Percentiles rank a stretch among this genome's conserved stretches.
Evolutionary conservation across 1,140 invertebrate species (phyloP).

Genomic region (Atta colombica): DNA sequence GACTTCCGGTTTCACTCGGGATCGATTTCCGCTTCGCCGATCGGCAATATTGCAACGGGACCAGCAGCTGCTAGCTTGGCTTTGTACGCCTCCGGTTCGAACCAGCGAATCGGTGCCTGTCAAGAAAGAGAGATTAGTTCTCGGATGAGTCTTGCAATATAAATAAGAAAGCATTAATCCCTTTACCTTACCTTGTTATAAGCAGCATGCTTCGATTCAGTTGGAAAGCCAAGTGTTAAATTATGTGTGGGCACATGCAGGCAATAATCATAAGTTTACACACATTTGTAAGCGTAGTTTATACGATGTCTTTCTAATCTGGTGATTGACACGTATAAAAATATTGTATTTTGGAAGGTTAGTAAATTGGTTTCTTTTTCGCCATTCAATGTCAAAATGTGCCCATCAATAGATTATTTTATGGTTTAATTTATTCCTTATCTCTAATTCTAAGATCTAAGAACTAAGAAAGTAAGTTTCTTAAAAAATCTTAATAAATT

Average conservation of each 20-base stretch:
- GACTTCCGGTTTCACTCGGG: slow-evolving; percentile 76
- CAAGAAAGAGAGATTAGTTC: slow-evolving; percentile 62
- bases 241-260: slow-evolving; percentile 60
- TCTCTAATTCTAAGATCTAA: no score
- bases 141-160: no score
- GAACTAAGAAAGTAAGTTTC: no score
- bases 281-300: background rate
- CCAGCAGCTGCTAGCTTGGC: slow-evolving; percentile 84
- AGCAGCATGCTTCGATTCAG: slow-evolving; percentile 79
- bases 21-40: slow-evolving; percentile 82
- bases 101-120: slow-evolving; percentile 86
- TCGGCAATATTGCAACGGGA: slow-evolving; percentile 82
- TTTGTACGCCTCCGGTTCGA: slow-evolving; percentile 86
- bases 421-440: no score
- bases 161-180: background rate
- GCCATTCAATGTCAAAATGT: no score
- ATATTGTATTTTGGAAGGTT: slow-evolving; percentile 17
- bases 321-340: background rate
- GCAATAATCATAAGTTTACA: slow-evolving; percentile 1
- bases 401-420: no score
- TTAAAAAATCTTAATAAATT: no score
- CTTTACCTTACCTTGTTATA: slow-evolving; percentile 77
- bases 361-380: background rate
- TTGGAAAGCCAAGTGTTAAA: slow-evolving; percentile 68
- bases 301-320: background rate